Evolutionary conservation across 2,888 invertebrate genomes (phyloP), one percentile per base, ranked within the genome.

Genomic region (Amorpha juglandis): DNA sequence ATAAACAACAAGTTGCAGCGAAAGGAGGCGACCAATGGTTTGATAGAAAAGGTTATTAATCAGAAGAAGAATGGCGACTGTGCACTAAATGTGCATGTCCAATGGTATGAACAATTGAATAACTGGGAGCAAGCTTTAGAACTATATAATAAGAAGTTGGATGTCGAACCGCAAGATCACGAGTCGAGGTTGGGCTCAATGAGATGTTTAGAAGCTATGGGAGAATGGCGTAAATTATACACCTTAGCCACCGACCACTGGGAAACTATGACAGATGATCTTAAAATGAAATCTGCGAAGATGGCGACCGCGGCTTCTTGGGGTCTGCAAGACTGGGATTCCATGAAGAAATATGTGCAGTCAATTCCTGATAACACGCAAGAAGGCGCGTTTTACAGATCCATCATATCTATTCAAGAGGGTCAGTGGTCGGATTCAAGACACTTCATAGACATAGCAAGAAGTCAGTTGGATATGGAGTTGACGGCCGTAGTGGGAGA

Each of bases 1-100:
- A 99, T 99, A 72, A 99, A 99, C 83, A 99, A 99, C 86, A 99
- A 99, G 90, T 93, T 99, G 11, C 99, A 99, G 82, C 98, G 99
- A 81, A 98, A 98, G 71, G 99, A 99, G 89, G 99, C 99, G 0
- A 99, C 99, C 0, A 97, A 97, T 77, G 99, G 99, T 66, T 90
- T 98, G 9, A 85, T 99, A 19, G 97, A 98, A 77, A 97, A 97
- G 84, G 98, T 98, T 0, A 97, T 97, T 92, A 96, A 94, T 65
- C 95, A 97, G 77, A 95, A 96, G 70, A 96, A 95, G 69, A 95
- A 94, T 6, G 94, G 95, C 0, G 95, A 95, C 69, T 94, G 94
- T 64, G 90, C 94, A 62, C 70, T 91, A 1, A 90, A 88, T 68
- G 87, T 89, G 21, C 88, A 90, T 84, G 98, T 99, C 35, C 95